phyloP scores from a whole-genome alignment of 2,888 invertebrate genomes.

The Phoenoteleia sp. region DNA sequence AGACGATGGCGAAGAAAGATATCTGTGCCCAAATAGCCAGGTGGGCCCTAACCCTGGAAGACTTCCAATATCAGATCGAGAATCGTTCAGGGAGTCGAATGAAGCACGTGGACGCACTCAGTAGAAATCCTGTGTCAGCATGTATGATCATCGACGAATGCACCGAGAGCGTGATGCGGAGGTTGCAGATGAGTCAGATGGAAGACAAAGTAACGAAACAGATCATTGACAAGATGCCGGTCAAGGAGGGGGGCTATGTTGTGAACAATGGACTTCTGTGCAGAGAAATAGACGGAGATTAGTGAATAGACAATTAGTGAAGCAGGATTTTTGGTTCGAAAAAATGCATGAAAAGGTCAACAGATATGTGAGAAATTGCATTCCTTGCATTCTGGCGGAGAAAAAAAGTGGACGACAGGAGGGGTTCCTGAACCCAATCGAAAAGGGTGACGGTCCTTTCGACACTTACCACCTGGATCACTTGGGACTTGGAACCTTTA shows the following conservation, averaged over 20 bases:
- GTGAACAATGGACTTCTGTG: slow-evolving; percentile 46
- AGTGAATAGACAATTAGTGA: slow-evolving; percentile 48
- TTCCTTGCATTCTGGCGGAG: slow-evolving; percentile 68
- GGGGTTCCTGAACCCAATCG: slow-evolving; percentile 57
- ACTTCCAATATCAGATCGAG: slow-evolving; percentile 47
- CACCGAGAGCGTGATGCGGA: not conserved
- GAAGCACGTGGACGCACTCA: slow-evolving; percentile 61
- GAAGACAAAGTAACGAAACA: not conserved
- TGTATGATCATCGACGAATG: not conserved
- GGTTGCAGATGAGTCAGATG: not conserved
- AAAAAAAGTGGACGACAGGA: slow-evolving; percentile 65
- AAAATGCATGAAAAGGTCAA: slow-evolving; percentile 51
- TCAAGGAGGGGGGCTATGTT: slow-evolving; percentile 49
- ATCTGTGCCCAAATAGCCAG: slow-evolving; percentile 41
- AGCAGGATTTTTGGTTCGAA: slow-evolving; percentile 62
- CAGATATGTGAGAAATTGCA: slow-evolving; percentile 52
- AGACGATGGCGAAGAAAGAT: slow-evolving; percentile 54
- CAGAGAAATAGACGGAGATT: slow-evolving; percentile 57
- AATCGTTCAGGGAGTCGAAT: slow-evolving; percentile 43
- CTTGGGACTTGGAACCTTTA: slow-evolving; percentile 2
- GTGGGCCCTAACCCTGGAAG: slow-evolving; percentile 53
- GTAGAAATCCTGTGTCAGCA: slow-evolving; percentile 10
- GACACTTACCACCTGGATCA: slow-evolving; percentile 68
- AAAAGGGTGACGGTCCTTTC: slow-evolving; percentile 56
- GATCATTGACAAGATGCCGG: slow-evolving; percentile 39